Percentiles rank a stretch among this genome's conserved stretches.
phyloP scores from a whole-genome alignment of 1,140 invertebrate species.

The Drosophila chauvacae region DNA sequence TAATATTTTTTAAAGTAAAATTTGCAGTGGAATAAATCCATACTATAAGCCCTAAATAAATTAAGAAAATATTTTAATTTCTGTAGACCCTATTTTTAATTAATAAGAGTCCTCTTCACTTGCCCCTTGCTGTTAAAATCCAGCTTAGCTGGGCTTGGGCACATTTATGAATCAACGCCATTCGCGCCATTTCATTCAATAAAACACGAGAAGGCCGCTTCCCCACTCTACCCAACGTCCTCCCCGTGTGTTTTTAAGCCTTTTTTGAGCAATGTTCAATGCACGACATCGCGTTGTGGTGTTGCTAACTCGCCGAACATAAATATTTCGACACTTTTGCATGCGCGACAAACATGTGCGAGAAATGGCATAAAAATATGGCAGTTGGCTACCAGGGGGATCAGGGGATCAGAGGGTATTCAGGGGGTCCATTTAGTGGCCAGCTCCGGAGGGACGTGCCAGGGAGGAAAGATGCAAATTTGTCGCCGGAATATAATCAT shows the following conservation, averaged over 20 bases:
- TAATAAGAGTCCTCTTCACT: accelerated
- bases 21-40: no score
- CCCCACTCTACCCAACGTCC: neutral
- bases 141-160: conserved; percentile 35
- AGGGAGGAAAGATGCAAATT: conserved; percentile 53
- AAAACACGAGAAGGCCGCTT: conserved; percentile 66
- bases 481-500: conserved; percentile 77
- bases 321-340: conserved; percentile 83
- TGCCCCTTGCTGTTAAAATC: neutral
- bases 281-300: conserved; percentile 66
- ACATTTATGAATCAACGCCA: conserved; percentile 83
- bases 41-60: no score
- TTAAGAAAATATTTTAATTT: no score
- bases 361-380: conserved; percentile 81
- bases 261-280: conserved; percentile 75
- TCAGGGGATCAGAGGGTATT: neutral
- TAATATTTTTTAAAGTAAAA: no score
- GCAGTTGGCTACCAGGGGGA: conserved; percentile 40
- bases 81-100: no score
- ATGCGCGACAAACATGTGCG: conserved; percentile 73
- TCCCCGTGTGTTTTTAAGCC: conserved; percentile 16
- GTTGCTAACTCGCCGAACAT: conserved; percentile 75
- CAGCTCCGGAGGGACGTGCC: conserved; percentile 5
- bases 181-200: conserved; percentile 79
- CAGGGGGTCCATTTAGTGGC: conserved; percentile 57